Base-by-base conservation (phyloP, 1,140 invertebrate genomes). In the Belonocnema kinseyi region DNA sequence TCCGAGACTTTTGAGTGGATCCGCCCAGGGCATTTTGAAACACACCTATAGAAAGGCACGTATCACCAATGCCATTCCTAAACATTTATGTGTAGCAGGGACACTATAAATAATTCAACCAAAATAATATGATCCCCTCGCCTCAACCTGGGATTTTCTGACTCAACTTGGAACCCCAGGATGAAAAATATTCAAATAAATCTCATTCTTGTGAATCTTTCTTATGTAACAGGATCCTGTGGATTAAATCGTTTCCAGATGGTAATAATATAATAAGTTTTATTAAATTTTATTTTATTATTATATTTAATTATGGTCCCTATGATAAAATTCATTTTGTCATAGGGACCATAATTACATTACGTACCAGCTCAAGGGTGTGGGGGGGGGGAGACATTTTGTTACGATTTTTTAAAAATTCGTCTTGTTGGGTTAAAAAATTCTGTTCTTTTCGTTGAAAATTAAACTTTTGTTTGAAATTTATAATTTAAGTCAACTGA, bases 31-130 rank as follows among this genome's bases (percentile, higher is more conserved):
- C 58, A 66, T 33, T 19, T 66, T 21, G 26, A 66, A 66, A 66
- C 58, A 40, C 58, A 66, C 58, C 58, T 66, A 72, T 56, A 51
- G 19, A 13, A 19, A 61, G 21, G 0, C 56, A 58, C 12, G 54
- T n/a, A 56, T 46, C 17, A 56, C 54, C n/a, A 33, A 13, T 21
- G 1, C 26, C 58, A 66, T 66, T 13, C 19, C 21, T 66, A 66
- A 33, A 66, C 21, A 66, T 66, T 12, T 66, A 33, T 21, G 33
- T 66, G 14, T 66, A 66, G 58, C 7, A 46, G 58, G 13, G 21
- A 71, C 76, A 7, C 7, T 83, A 85, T 88, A 87, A 88, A 88
- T 88, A 88, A 88, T 88, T 88, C 86, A 86, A 83, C 79, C 75
- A 82, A 85, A 86, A 86, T 82, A 83, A 83, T 84, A 83, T 82